Base-by-base conservation (phyloP, 2,113 vertebrate species). In the Fukomys damarensis region DNA sequence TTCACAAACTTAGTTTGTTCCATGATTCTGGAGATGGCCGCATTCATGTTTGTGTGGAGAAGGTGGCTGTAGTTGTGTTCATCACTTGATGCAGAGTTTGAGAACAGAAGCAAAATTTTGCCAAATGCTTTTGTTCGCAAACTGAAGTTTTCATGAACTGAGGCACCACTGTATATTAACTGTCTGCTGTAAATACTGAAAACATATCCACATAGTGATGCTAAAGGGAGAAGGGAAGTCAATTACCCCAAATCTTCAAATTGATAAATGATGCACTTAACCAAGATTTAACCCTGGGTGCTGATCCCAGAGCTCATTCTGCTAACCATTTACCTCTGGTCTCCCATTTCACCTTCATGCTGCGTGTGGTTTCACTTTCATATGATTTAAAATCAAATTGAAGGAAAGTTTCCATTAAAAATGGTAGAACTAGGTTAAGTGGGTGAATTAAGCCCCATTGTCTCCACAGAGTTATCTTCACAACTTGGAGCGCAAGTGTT, bases 351-450 rank as follows among this genome's bases (percentile, higher is more conserved):
- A 65, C 56, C 82, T 66, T 77, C 65, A 52, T 35, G 19, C 83
- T 56, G 58, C 20, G 10, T 7, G 32, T 1, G 4, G 56, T 4
- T 26, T 92, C 7, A 13, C 59, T 58, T 92, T 80, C 35, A 59
- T 17, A 7, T 61, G 14, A 26, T 22, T 72, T 68, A 38, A 79
- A 88, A 14, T 81, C 56, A 61, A 41, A 63, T 2, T 35, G 38
- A 72, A 91, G 76, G n/a, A 43, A 11, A 8, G n/a, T 74, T 66
- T 94, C 65, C 52, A 12, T 94, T 93, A 9, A 86, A 91, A 95
- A 11, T n/a, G 59, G 20, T 28, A 54, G 24, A 30, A 70, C 17
- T 3, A 49, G 46, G 26, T 46, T 56, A 41, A 58, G 3, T 30
- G 32, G 26, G 24, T 80, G 32, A 65, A 6, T 46, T 52, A 41